phyloP scores from a whole-genome alignment of 1,140 invertebrate genomes.

The Ephestia elutella region DNA sequence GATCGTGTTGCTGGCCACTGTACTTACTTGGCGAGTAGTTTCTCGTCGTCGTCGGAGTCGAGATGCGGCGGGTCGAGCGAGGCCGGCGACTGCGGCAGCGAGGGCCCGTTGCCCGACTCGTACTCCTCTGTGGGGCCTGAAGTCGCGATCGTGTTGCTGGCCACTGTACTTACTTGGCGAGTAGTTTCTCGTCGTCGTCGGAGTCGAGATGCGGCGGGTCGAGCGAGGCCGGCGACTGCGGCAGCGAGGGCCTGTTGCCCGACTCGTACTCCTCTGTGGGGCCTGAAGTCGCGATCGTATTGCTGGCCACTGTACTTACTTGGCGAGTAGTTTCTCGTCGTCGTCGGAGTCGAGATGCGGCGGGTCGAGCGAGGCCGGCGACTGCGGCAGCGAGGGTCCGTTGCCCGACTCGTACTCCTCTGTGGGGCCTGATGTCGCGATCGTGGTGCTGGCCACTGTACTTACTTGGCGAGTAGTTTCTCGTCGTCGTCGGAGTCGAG shows the following conservation, averaged over 20 bases:
- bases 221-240: constrained; percentile 93
- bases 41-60: constrained; percentile 88
- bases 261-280: constrained; percentile 94
- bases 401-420: constrained; percentile 97
- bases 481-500: constrained; percentile 90
- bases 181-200: constrained; percentile 85
- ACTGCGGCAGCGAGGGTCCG: constrained; percentile 94
- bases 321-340: constrained; percentile 82
- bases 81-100: constrained; percentile 93
- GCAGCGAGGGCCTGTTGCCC: constrained; percentile 93
- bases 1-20: no score
- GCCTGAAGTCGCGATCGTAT: constrained; percentile 23
- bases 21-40: constrained; percentile 77
- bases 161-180: constrained; percentile 73
- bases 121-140: constrained; percentile 85
- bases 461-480: constrained; percentile 78
- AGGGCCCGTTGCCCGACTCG: constrained; percentile 96
- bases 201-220: constrained; percentile 89
- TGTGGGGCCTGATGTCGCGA: constrained; percentile 52
- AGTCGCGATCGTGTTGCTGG: constrained; percentile 14
- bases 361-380: constrained; percentile 91
- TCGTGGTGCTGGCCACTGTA: constrained; percentile 25
- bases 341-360: constrained; percentile 88
- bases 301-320: constrained; percentile 50
- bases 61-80: constrained; percentile 88